Base-by-base conservation (phyloP, 2,888 invertebrate genomes). In the Ormyrus nitidulus region DNA sequence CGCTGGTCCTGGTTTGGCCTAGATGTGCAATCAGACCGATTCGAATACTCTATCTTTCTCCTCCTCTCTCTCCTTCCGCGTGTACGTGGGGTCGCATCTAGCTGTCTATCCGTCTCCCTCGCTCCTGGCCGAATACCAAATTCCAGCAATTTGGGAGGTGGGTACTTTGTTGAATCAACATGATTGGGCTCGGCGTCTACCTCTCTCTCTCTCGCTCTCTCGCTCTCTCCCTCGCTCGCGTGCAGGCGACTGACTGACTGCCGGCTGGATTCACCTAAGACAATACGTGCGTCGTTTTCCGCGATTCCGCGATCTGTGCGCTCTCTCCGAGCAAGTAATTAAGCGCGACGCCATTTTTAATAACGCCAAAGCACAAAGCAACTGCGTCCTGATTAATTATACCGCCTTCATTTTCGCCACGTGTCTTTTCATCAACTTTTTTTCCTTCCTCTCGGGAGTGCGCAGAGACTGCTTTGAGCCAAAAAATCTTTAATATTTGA, bases 131-230 rank as follows among this genome's bases (percentile, higher is more conserved):
- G 89, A 90, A 90, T 90, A 90, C 90, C 90, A 90, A 90, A 90
- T 90, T 90, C 88, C 87, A 86, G 87, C 89, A 90, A 90, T 89
- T 90, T 89, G 88, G 88, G 88, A 88, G 89, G 88, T 89, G 87
- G 89, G 88, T 90, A 83, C 90, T 90, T 89, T 90, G 90, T 90
- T 90, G 90, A 90, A 90, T 90, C 90, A 90, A 90, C 90, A 89
- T 90, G 89, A 90, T 90, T 89, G 90, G 87, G 88, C 89, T 88
- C 87, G 89, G 88, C 88, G 87, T 65, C 65, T 51, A 19, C 7
- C 71, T 9, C 64, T 44, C 48, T 34, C 13, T 13, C 59, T 58
- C 53, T 46, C 13, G 10, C 62, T 65, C 65, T 34, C 49, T 9
- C 71, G 4, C 62, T 44, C 48, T 19, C 53, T 46, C 13, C 46